Percentiles rank a stretch among this genome's conserved stretches.
These are phyloP conservation scores for Lagodon rhomboides DNA, from an alignment of 2,797 vertebrate genomes.

Conservation along the genomic window DNA sequence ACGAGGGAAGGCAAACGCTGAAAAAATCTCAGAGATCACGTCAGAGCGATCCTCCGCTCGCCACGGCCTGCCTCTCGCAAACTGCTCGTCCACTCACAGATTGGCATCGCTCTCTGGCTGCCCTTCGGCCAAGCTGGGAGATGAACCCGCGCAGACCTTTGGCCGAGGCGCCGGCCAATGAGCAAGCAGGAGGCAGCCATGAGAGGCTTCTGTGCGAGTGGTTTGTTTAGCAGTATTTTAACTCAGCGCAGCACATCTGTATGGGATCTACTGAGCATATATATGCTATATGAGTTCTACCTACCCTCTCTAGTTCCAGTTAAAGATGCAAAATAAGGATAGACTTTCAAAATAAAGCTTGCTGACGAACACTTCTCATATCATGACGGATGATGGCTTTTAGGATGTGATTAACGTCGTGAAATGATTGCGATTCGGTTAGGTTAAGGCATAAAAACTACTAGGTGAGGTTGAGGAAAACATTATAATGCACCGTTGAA, in stretches of 20 bases:
- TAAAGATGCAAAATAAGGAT: too few relatives aligned
- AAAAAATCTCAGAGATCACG: background rate
- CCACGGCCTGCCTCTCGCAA: background rate
- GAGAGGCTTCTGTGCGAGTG: background rate
- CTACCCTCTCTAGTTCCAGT: too few relatives aligned
- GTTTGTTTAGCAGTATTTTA: too few relatives aligned
- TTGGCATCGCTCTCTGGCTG: background rate
- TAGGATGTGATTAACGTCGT: too few relatives aligned
- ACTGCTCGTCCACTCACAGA: background rate
- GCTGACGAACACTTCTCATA: too few relatives aligned
- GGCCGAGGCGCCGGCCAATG: background rate
- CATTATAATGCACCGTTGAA: too few relatives aligned
- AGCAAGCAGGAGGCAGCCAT: background rate
- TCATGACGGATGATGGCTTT: too few relatives aligned
- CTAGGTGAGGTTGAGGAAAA: too few relatives aligned
- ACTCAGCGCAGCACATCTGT: background rate
- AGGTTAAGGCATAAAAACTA: too few relatives aligned
- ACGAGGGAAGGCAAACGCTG: background rate
- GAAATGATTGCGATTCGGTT: too few relatives aligned
- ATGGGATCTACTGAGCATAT: too few relatives aligned
- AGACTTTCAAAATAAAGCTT: too few relatives aligned
- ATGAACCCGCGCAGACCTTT: conserved; percentile 1
- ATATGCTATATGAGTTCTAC: background rate
- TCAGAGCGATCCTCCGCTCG: background rate
- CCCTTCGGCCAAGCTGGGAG: background rate